Evolutionary conservation across 2,113 vertebrate genomes (phyloP).

Genomic region (Choloepus hoffmanni): DNA sequence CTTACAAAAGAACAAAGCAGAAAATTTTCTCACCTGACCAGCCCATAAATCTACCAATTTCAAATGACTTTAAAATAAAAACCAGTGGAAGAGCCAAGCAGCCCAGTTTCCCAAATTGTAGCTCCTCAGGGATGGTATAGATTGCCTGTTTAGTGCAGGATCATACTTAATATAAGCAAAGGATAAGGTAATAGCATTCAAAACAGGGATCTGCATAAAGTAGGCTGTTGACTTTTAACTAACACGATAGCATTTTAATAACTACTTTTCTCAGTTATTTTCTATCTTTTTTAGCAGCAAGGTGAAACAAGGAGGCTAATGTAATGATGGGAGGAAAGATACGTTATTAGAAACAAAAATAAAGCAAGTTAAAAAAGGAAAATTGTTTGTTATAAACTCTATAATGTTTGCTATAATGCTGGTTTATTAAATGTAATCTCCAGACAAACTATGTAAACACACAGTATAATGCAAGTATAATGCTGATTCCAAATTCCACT

Average conservation of each 20-base stretch:
- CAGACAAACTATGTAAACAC: conserved; percentile 9
- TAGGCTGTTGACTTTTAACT: not conserved
- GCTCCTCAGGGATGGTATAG: not conserved
- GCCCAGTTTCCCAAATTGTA: not conserved
- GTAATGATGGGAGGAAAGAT: not conserved
- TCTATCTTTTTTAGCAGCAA: not conserved
- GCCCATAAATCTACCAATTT: conserved; percentile 2
- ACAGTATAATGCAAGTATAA: not conserved
- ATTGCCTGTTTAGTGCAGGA: not conserved
- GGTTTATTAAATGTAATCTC: not conserved
- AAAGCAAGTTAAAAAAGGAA: not conserved
- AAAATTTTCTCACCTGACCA: not conserved
- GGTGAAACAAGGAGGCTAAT: not conserved
- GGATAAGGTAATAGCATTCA: not conserved
- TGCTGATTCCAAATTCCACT: not conserved
- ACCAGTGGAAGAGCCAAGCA: not conserved
- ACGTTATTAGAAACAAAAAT: not conserved
- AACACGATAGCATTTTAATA: not conserved
- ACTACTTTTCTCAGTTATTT: not conserved
- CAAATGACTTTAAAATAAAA: conserved; percentile 45
- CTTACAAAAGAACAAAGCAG: conserved; percentile 45
- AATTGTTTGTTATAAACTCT: not conserved
- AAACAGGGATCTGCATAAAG: not conserved
- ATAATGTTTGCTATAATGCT: not conserved
- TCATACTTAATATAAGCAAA: not conserved